A percentile compares a stretch with the other conserved stretches of the same genome.
These are phyloP conservation scores for Equus przewalskii DNA, from an alignment of 2,113 vertebrate genomes.

Conservation along the genomic window DNA sequence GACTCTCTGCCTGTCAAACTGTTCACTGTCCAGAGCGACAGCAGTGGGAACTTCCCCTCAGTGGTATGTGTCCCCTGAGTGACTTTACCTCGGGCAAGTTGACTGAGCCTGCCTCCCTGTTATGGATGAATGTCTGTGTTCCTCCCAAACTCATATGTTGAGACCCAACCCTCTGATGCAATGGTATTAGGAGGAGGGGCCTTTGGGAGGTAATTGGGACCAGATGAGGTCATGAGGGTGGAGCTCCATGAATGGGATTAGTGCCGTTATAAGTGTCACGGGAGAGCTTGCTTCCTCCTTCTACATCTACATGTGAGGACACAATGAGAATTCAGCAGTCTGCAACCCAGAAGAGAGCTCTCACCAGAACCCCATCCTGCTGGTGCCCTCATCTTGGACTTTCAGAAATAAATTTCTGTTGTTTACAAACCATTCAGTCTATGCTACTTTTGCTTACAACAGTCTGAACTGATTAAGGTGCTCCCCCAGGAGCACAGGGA, in stretches of 20 bases:
- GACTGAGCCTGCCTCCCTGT: not conserved
- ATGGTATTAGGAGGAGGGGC: not conserved
- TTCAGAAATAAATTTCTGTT: not conserved
- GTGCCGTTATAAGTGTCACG: not conserved
- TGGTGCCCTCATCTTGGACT: not conserved
- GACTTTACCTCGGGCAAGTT: not conserved
- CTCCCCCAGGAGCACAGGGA: not conserved
- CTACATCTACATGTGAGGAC: not conserved
- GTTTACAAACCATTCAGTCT: not conserved
- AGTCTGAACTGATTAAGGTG: not conserved
- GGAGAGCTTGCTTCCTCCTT: not conserved
- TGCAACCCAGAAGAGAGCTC: not conserved
- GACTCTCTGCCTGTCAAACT: not conserved
- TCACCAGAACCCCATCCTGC: no score
- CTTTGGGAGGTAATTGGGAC: not conserved
- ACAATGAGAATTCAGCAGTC: not conserved
- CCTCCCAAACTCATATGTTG: not conserved
- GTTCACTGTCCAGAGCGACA: not conserved
- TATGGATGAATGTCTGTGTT: not conserved
- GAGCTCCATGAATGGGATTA: not conserved
- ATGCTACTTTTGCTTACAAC: not conserved
- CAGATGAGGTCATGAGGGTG: not conserved
- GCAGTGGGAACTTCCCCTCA: not conserved
- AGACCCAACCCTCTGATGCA: not conserved
- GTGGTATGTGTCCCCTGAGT: not conserved